Base-by-base conservation (phyloP, 1,140 invertebrate genomes). In the Camponotus pennsylvanicus region DNA sequence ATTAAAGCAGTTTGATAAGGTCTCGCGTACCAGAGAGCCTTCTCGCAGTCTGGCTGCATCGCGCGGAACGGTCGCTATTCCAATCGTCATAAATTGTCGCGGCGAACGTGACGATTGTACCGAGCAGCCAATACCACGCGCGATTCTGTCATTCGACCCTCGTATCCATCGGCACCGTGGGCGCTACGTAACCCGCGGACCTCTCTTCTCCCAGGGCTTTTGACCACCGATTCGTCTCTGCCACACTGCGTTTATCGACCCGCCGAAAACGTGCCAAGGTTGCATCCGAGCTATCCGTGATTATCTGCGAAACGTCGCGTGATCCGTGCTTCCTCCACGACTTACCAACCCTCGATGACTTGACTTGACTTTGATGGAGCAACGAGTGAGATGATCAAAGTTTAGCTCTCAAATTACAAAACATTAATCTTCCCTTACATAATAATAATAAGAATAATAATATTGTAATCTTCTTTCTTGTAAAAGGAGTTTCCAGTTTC, bases 21-120 rank as follows among this genome's bases (percentile, higher is more conserved):
- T 91, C 80, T 85, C 89, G 75, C 78, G 57, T 57, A 49, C 40
- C 9, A 3, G 21, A 70, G 52, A 27, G 73, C 55, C 57, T 80
- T 86, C 88, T 85, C 61, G 82, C 79, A 88, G 85, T 91, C 91
- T 66, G 52, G n/a, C 66, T 63, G 84, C 89, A 89, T 91, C 88
- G 84, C 88, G 57, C 59, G 83, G 59, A 79, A 89, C 89, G 86
- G 84, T 76, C 91, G 89, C 91, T 90, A 92, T 92, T 92, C 91
- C 91, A 92, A 92, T 92, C 91, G 91, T 92, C 91, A 92, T 92
- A 92, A 92, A 92, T 92, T 92, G 89, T 92, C 91, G 87, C 63
- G 63, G 66, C 9, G 75, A 70, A 92, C 91, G 91, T 92, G 91
- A 92, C 86, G 83, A 91, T 90, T 87, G 83, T 92, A 92, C 91